These are phyloP conservation scores for Holotrichia oblita DNA, from an alignment of 1,140 invertebrate genomes.

Conservation along the genomic window DNA sequence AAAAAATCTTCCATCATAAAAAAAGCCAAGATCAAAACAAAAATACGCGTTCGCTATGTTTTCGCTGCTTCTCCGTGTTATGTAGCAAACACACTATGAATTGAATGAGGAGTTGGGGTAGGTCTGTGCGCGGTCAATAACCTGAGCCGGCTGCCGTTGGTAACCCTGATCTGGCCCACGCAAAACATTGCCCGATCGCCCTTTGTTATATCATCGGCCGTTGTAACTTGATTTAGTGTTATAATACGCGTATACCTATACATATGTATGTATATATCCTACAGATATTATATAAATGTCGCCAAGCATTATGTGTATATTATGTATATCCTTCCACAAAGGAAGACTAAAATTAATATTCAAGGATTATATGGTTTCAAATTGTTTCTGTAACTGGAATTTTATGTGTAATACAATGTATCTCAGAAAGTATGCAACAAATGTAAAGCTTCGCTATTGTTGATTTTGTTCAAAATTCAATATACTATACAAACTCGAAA, in stretches of 20 bases:
- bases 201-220: conserved; percentile 29
- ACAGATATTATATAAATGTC: no score
- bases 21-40: background rate
- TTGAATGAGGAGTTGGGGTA: conserved; percentile 32
- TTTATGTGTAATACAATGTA: no score
- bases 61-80: background rate
- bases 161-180: conserved; percentile 35
- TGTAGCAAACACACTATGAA: conserved; percentile 21
- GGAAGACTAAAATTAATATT: no score
- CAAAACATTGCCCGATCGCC: conserved; percentile 23
- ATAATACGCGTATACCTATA: conserved; percentile 16
- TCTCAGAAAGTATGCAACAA: no score
- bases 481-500: no score
- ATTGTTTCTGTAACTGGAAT: no score
- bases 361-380: no score
- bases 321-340: no score
- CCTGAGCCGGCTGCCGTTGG: conserved; percentile 18
- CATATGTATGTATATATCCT: background rate
- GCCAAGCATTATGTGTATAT: no score
- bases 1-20: background rate
- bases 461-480: no score
- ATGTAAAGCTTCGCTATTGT: no score
- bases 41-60: background rate
- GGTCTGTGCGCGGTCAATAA: conserved; percentile 31
- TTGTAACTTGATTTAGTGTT: conserved; percentile 28